A percentile compares a stretch with the other conserved stretches of the same genome.
Conservation (phyloP, 2,113 vertebrate genomes). For the Mixornis gularis region DNA sequence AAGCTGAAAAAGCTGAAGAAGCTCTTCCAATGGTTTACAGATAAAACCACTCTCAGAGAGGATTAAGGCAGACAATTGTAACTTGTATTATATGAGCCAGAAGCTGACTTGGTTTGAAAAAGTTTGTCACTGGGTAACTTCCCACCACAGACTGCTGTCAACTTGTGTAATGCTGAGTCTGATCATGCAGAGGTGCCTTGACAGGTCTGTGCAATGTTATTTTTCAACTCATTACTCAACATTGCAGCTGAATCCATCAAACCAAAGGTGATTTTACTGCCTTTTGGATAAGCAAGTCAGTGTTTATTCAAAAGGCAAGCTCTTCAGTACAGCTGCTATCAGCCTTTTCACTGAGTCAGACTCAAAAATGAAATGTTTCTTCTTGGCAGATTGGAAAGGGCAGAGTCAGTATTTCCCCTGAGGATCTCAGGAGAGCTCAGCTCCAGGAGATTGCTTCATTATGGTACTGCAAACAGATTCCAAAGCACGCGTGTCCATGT, state of each 20-base stretch:
- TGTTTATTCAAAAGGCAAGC: slow-evolving; percentile 22
- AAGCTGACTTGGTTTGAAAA: background rate
- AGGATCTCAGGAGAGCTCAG: background rate
- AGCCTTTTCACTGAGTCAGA: slow-evolving; percentile 1
- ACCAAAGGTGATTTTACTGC: slow-evolving; percentile 32
- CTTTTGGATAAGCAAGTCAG: slow-evolving; percentile 12
- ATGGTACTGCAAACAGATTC: background rate
- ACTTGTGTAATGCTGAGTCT: background rate
- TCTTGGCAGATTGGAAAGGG: slow-evolving; percentile 14
- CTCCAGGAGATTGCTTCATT: background rate
- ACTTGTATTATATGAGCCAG: background rate
- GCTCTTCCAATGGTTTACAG: background rate
- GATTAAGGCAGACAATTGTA: background rate
- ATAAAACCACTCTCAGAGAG: background rate
- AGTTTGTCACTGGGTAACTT: slow-evolving; percentile 1
- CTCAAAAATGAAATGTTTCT: slow-evolving; percentile 23
- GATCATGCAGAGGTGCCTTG: slow-evolving; percentile 16
- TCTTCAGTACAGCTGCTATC: background rate
- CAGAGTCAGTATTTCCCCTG: background rate
- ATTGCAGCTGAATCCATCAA: slow-evolving; percentile 19
- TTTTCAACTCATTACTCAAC: slow-evolving; percentile 53
- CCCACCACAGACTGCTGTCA: background rate
- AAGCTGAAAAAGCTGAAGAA: background rate
- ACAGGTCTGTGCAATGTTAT: slow-evolving; percentile 47
- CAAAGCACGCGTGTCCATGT: rapidly evolving